phyloP scores from a whole-genome alignment of 1,140 invertebrate species.

The Phthorimaea operculella region DNA sequence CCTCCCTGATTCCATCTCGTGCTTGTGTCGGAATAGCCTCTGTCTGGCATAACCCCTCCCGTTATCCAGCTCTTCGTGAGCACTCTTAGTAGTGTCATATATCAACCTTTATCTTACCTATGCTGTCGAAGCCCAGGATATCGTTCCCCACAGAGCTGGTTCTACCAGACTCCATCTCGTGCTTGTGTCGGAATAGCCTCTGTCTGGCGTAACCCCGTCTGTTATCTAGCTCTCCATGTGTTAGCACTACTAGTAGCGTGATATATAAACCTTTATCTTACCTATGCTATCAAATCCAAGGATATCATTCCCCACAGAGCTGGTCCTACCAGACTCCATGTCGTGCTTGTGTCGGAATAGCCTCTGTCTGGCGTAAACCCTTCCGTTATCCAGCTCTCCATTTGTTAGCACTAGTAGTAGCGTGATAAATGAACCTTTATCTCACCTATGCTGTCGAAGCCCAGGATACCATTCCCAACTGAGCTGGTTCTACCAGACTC shows the following conservation, averaged over 20 bases:
- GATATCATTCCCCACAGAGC: conserved; percentile 99
- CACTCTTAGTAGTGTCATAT: conserved; percentile 96
- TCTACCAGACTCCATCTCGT: conserved; percentile 97
- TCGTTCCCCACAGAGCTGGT: conserved; percentile 99
- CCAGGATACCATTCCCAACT: conserved; percentile 99
- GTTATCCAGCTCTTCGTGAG: conserved; percentile 98
- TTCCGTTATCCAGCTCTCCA: conserved; percentile 97
- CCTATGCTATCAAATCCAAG: conserved; percentile 91
- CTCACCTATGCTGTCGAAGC: conserved; percentile 86
- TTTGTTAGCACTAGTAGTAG: conserved; percentile 97
- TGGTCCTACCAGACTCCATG: conserved; percentile 97
- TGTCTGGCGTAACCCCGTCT: conserved; percentile 93
- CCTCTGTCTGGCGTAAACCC: conserved; percentile 91
- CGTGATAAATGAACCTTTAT: no score
- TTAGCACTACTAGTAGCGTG: conserved; percentile 97
- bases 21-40: conserved; percentile 97
- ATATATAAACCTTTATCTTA: no score
- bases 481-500: conserved; percentile 98
- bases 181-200: conserved; percentile 97
- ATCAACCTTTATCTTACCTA: no score
- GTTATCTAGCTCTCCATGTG: conserved; percentile 98
- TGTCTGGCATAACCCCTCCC: conserved; percentile 93
- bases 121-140: conserved; percentile 94
- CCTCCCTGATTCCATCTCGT: conserved; percentile 97
- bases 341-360: conserved; percentile 99